phyloP scores from a whole-genome alignment of 2,888 invertebrate genomes.

The Crocallis elinguaria region DNA sequence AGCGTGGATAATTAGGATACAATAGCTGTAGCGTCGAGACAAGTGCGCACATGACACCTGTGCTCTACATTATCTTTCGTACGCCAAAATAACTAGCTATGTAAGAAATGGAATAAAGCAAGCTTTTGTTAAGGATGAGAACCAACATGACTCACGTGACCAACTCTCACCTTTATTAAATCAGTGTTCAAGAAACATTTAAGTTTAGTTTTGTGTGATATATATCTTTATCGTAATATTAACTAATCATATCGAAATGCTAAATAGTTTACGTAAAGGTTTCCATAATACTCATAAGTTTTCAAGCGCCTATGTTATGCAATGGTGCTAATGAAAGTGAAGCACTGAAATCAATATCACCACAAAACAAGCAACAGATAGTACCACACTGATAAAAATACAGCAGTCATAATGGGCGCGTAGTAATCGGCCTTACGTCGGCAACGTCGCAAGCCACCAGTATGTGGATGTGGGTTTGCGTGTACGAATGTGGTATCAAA shows the following conservation, averaged over 20 bases:
- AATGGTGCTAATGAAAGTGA: neutral
- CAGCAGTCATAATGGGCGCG: slow-evolving; percentile 29
- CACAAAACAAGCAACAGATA: slow-evolving; percentile 13
- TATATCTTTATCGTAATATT: neutral
- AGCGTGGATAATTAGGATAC: slow-evolving; percentile 25
- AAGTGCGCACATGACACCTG: slow-evolving; percentile 9
- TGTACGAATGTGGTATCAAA: slow-evolving; percentile 68
- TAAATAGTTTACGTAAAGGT: no score
- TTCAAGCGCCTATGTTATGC: no score
- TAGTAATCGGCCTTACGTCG: slow-evolving; percentile 51
- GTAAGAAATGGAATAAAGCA: slow-evolving; percentile 18
- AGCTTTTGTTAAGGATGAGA: slow-evolving; percentile 21
- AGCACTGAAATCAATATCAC: neutral
- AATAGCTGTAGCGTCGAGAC: slow-evolving; percentile 14
- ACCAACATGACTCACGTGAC: slow-evolving; percentile 15
- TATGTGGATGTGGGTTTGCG: slow-evolving; percentile 56
- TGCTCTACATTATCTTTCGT: slow-evolving; percentile 25
- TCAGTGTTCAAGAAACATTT: neutral
- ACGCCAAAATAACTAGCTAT: slow-evolving; percentile 15
- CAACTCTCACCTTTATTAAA: slow-evolving; percentile 12
- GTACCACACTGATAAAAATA: slow-evolving; percentile 47
- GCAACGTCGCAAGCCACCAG: slow-evolving; percentile 42
- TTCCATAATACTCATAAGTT: no score
- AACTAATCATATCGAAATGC: no score
- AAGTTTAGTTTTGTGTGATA: no score